Evolutionary conservation across 2,797 vertebrate genomes (phyloP).

Genomic region (Bryconaethiops microstoma): DNA sequence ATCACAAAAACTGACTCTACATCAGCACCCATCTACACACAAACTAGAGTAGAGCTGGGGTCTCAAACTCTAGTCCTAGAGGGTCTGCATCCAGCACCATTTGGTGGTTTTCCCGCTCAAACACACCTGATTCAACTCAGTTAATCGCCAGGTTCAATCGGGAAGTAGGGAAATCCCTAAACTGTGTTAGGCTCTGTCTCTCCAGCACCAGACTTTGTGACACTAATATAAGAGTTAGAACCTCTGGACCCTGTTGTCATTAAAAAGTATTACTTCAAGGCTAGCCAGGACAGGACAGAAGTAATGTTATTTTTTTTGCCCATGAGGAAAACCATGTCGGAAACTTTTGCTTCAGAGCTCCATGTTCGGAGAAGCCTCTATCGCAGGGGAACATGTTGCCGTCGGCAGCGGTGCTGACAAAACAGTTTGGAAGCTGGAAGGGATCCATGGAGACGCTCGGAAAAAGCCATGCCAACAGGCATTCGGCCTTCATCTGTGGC

Average conservation of each 20-base stretch:
- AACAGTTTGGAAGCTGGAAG: constrained; percentile 72
- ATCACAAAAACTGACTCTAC: too few species aligned
- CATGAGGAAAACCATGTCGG: constrained; percentile 15
- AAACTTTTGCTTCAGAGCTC: constrained; percentile 26
- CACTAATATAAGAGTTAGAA: too few species aligned
- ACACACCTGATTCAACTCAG: too few species aligned
- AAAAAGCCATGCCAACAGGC: constrained; percentile 64
- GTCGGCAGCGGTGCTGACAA: constrained; percentile 73
- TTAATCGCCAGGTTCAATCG: too few species aligned
- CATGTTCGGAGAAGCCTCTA: constrained; percentile 11
- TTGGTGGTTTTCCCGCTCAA: too few species aligned
- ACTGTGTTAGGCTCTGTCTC: too few species aligned
- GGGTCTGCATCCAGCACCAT: too few species aligned
- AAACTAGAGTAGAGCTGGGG: too few species aligned
- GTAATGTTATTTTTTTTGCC: constrained; percentile 23
- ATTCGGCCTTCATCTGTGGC: constrained; percentile 63
- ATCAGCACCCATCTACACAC: too few species aligned
- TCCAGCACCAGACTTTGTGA: neutral
- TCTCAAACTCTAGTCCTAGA: too few species aligned
- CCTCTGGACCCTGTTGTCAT: constrained; percentile 20
- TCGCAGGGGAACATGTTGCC: constrained; percentile 59
- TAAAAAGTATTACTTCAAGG: constrained; percentile 25
- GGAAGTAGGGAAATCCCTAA: too few species aligned
- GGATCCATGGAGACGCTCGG: constrained; percentile 71
- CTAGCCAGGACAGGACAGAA: constrained; percentile 1